These are phyloP conservation scores for Solea senegalensis DNA, from an alignment of 2,113 vertebrate genomes.

Conservation along the genomic window DNA sequence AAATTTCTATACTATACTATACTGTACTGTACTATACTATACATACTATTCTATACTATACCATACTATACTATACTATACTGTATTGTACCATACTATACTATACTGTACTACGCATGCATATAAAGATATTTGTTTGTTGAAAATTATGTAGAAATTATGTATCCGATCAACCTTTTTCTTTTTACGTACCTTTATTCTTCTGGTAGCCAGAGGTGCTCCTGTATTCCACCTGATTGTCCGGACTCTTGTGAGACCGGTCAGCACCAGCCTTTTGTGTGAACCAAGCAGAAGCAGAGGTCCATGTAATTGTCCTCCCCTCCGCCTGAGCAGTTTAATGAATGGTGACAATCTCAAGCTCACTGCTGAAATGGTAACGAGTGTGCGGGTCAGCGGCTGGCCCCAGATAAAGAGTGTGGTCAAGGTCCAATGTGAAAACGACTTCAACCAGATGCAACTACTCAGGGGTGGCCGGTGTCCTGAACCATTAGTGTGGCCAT, in stretches of 20 bases:
- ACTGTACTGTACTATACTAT: too few species aligned
- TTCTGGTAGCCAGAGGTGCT: constrained; percentile 20
- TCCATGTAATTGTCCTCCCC: constrained; percentile 66
- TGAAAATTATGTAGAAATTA: background rate
- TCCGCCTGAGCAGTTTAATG: constrained; percentile 56
- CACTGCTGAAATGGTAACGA: constrained; percentile 61
- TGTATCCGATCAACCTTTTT: too few species aligned
- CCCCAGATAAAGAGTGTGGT: constrained; percentile 42
- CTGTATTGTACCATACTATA: too few species aligned
- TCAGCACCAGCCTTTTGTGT: constrained; percentile 44
- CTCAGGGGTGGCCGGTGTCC: constrained; percentile 28
- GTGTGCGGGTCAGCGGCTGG: constrained; percentile 39
- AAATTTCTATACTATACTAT: too few species aligned
- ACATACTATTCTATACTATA: too few species aligned
- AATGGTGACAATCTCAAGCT: constrained; percentile 58
- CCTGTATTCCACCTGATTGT: background rate
- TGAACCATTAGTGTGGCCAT: constrained; percentile 25
- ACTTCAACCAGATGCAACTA: constrained; percentile 46
- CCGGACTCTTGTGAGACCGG: background rate
- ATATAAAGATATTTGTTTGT: background rate
- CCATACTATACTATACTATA: too few species aligned
- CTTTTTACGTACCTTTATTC: background rate
- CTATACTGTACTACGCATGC: too few species aligned
- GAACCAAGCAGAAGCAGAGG: constrained; percentile 49
- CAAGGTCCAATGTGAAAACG: constrained; percentile 32